A percentile compares a stretch with the other conserved stretches of the same genome.
Conservation (phyloP, 2,113 vertebrate species). For the Nesoenas mayeri region DNA sequence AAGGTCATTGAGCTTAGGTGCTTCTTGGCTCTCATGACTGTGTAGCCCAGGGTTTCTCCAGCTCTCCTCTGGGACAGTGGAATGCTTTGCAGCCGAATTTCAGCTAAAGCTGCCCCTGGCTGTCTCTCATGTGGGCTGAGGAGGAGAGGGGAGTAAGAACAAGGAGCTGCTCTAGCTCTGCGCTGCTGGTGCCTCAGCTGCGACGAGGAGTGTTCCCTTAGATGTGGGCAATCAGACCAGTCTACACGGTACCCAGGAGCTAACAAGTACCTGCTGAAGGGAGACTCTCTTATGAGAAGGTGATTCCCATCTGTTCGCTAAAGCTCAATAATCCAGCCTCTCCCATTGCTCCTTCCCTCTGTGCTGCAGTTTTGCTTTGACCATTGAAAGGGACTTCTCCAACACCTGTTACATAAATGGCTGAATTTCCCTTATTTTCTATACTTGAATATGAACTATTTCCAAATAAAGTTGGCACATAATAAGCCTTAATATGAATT, state of each 20-base stretch:
- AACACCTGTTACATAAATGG: neutral
- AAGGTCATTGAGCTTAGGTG: neutral
- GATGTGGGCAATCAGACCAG: neutral
- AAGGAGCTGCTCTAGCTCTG: neutral
- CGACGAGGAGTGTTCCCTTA: too few species aligned
- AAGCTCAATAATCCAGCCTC: neutral
- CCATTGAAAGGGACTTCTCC: neutral
- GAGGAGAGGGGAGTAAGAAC: neutral
- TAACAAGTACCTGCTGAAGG: neutral
- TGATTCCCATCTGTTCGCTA: neutral
- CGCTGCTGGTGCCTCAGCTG: neutral
- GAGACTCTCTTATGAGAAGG: neutral
- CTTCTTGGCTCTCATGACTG: neutral
- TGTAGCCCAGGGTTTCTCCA: neutral
- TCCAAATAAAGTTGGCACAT: neutral
- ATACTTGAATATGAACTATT: neutral
- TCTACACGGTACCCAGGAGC: neutral
- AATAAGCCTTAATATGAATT: neutral
- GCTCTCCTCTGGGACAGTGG: neutral
- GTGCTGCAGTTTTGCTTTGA: neutral
- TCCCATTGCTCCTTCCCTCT: neutral
- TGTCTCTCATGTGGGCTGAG: neutral
- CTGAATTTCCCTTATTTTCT: neutral
- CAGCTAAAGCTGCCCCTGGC: neutral
- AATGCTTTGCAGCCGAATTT: neutral